phyloP scores from a whole-genome alignment of 2,888 invertebrate genomes.

The Acheta domesticus region DNA sequence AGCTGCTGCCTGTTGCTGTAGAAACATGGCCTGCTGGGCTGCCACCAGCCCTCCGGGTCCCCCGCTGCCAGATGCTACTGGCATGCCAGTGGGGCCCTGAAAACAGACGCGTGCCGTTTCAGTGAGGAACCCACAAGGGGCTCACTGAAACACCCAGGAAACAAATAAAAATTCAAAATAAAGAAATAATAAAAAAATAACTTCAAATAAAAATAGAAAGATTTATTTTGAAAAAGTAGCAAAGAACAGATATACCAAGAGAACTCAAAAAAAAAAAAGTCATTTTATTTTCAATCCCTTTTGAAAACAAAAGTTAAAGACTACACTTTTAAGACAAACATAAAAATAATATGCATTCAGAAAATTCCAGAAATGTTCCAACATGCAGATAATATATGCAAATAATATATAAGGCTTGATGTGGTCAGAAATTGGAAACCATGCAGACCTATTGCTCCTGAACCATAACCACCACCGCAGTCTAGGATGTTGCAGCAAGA shows the following conservation, averaged over 20 bases:
- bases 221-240: not conserved
- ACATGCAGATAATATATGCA: not conserved
- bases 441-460: not conserved
- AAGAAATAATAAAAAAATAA: conserved; percentile 23
- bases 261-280: not conserved
- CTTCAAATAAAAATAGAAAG: not conserved
- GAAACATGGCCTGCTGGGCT: conserved; percentile 54
- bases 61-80: conserved; percentile 31
- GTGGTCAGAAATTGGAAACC: not conserved
- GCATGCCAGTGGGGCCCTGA: conserved; percentile 32
- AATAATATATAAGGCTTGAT: not conserved
- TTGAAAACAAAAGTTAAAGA: too few species aligned
- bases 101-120: conserved; percentile 29
- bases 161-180: conserved; percentile 22
- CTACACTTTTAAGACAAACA: not conserved
- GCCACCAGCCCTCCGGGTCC: conserved; percentile 37
- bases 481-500: not conserved
- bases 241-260: not conserved
- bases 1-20: conserved; percentile 52
- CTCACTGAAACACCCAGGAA: conserved; percentile 32
- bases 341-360: not conserved
- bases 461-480: not conserved
- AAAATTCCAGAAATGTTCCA: not conserved
- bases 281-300: too few species aligned
- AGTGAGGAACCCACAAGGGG: conserved; percentile 32